Percentiles rank a stretch among this genome's conserved stretches.
Evolutionary conservation across 2,113 vertebrate genomes (phyloP).

Genomic region (Gnathonemus echidnorhynchus): DNA sequence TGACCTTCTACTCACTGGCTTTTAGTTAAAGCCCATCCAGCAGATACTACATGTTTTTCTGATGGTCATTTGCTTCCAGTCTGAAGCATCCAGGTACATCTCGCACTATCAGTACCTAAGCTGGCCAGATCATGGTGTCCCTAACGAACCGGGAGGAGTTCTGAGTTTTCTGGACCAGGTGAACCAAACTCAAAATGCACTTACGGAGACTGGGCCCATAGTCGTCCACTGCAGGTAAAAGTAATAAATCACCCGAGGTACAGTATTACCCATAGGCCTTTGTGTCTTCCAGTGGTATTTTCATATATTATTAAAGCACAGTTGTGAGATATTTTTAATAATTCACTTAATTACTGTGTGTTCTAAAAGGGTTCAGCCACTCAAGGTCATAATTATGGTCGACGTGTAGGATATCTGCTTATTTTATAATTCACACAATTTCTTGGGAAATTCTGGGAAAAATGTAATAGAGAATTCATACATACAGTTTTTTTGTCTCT

Average conservation of each 20-base stretch:
- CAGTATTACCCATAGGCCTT: background rate
- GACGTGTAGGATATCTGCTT: background rate
- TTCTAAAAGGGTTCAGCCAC: background rate
- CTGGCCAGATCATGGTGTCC: slow-evolving; percentile 82
- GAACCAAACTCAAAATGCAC: slow-evolving; percentile 64
- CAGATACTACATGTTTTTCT: background rate
- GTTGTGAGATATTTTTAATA: background rate
- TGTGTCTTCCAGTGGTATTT: background rate
- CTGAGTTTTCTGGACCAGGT: slow-evolving; percentile 78
- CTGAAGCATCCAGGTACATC: slow-evolving; percentile 58
- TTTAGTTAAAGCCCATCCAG: background rate
- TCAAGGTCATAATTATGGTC: background rate
- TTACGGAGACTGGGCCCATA: slow-evolving; percentile 83
- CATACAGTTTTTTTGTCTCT: background rate
- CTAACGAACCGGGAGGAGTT: slow-evolving; percentile 72
- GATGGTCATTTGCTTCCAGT: slow-evolving; percentile 43
- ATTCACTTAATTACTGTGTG: background rate
- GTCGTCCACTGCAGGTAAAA: slow-evolving; percentile 92
- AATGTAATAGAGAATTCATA: background rate
- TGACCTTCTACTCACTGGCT: background rate
- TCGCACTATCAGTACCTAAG: slow-evolving; percentile 83
- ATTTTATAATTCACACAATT: background rate
- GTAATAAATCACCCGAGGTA: background rate
- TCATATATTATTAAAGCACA: background rate
- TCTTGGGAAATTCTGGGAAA: background rate